Evolutionary conservation across 2,113 vertebrate species (phyloP).

Genomic region (Rhea pennata): DNA sequence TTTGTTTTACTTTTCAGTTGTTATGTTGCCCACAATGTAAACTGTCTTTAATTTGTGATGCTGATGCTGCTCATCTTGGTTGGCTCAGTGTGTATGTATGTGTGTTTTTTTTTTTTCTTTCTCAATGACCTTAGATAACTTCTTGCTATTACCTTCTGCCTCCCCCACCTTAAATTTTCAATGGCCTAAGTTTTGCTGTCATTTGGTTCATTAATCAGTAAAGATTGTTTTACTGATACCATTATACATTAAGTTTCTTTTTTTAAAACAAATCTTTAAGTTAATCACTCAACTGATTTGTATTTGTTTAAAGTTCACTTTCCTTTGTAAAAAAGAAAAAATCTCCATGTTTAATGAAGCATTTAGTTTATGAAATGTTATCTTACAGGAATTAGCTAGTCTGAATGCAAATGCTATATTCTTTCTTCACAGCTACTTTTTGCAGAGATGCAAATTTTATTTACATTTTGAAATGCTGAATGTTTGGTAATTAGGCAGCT

Average conservation of each 20-base stretch:
- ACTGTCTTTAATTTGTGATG: not conserved
- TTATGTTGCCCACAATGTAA: not conserved
- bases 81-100: not conserved
- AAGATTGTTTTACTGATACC: conserved; percentile 54
- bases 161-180: not conserved
- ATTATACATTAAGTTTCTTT: not conserved
- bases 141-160: not conserved
- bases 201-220: conserved; percentile 30
- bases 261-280: not conserved
- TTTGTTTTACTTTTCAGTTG: conserved; percentile 21
- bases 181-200: not conserved
- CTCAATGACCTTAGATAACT: not conserved
- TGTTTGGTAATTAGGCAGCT: conserved; percentile 63
- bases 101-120: rapidly evolving
- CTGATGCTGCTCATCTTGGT: not conserved
- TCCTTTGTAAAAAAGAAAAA: conserved; percentile 41
- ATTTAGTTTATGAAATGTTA: conserved; percentile 73
- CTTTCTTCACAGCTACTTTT: conserved; percentile 59
- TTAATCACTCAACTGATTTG: conserved; percentile 66
- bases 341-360: conserved; percentile 67
- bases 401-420: conserved; percentile 67
- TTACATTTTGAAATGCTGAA: conserved; percentile 69
- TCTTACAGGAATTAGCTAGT: conserved; percentile 60
- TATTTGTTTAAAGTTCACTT: conserved; percentile 67
- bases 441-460: conserved; percentile 71